Conservation (phyloP, 2,797 vertebrate genomes). For the Limosa lapponica region DNA sequence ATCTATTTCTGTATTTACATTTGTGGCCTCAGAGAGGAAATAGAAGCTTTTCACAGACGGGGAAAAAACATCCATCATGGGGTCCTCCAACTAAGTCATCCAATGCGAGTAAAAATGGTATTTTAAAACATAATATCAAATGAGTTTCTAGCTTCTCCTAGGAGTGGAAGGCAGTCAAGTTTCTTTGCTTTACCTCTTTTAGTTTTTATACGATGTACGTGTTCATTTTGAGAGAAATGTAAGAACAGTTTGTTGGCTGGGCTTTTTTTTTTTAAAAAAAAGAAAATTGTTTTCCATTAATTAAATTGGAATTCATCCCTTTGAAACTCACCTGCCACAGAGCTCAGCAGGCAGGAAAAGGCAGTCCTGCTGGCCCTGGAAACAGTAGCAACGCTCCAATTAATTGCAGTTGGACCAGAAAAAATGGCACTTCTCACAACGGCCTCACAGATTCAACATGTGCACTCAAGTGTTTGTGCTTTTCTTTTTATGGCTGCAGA, state of each 20-base stretch:
- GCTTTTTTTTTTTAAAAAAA: not conserved
- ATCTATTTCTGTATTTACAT: slow-evolving; percentile 15
- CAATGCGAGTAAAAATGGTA: not conserved
- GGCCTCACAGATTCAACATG: not conserved
- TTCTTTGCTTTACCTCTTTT: not conserved
- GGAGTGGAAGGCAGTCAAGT: not conserved
- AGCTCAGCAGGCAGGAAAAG: slow-evolving; percentile 5
- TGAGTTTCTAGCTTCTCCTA: not conserved
- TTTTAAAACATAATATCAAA: not conserved
- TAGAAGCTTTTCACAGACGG: not conserved
- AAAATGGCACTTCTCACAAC: not conserved
- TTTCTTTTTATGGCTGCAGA: not conserved
- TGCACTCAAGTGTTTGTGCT: not conserved
- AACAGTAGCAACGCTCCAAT: not conserved
- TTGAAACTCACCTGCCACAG: slow-evolving; percentile 14
- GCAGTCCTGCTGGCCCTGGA: not conserved
- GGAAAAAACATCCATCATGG: not conserved
- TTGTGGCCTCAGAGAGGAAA: slow-evolving; percentile 15
- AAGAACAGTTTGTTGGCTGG: not conserved
- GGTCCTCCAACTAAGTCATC: not conserved
- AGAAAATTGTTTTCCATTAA: not conserved
- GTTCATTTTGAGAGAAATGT: not conserved
- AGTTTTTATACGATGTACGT: not conserved
- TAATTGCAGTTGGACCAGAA: slow-evolving; percentile 6
- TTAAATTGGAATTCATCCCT: slow-evolving; percentile 37